Conservation (phyloP, 2,113 vertebrate genomes). For the Mobula hypostoma region DNA sequence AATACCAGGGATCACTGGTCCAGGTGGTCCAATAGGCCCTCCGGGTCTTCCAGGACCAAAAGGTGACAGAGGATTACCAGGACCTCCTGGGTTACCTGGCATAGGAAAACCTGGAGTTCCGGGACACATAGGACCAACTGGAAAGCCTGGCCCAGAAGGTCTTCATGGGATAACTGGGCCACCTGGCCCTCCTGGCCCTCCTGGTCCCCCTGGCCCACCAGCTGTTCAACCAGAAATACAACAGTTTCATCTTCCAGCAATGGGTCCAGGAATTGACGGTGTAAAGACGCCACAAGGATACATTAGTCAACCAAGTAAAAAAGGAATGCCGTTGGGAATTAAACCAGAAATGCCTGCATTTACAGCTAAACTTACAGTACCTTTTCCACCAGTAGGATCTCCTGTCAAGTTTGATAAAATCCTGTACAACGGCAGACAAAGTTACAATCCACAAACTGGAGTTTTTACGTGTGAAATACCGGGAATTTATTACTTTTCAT, state of each 20-base stretch:
- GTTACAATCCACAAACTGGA: slow-evolving; percentile 88
- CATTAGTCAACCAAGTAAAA: slow-evolving; percentile 57
- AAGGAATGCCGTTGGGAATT: slow-evolving; percentile 54
- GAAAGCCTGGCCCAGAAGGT: slow-evolving; percentile 64
- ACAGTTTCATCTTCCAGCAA: slow-evolving; percentile 67
- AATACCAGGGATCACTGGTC: slow-evolving; percentile 80
- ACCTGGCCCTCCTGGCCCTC: slow-evolving; percentile 66
- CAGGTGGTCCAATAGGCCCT: slow-evolving; percentile 74
- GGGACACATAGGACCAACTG: slow-evolving; percentile 60
- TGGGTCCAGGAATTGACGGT: slow-evolving; percentile 64
- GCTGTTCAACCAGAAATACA: slow-evolving; percentile 61
- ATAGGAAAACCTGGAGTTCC: slow-evolving; percentile 70
- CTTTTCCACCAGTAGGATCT: slow-evolving; percentile 81
- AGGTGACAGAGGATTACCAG: slow-evolving; percentile 73
- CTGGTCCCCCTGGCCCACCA: slow-evolving; percentile 56
- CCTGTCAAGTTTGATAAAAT: slow-evolving; percentile 90
- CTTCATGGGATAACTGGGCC: slow-evolving; percentile 57
- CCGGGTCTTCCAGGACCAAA: slow-evolving; percentile 75
- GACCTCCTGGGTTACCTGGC: slow-evolving; percentile 70
- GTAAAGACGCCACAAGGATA: slow-evolving; percentile 64
- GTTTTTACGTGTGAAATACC: slow-evolving; percentile 88
- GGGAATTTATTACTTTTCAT: slow-evolving; percentile 91
- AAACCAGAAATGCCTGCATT: slow-evolving; percentile 81
- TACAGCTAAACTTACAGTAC: slow-evolving; percentile 80
- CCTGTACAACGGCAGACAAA: slow-evolving; percentile 84